Evolutionary conservation across 2,797 vertebrate genomes (phyloP).

Genomic region (Cyprinella venusta): DNA sequence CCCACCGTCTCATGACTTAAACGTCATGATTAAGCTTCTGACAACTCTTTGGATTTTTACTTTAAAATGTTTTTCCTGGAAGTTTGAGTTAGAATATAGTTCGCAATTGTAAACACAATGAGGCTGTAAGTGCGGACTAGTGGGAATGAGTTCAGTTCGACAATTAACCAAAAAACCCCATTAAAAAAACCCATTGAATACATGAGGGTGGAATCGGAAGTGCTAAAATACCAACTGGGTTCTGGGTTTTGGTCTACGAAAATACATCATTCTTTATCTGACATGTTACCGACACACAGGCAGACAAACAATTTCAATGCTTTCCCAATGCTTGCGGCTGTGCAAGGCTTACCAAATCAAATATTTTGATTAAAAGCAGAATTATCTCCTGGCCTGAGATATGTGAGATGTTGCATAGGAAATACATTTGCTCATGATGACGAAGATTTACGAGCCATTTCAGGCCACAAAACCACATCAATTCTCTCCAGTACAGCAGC

Average conservation of each 20-base stretch:
- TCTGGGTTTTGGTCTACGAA: background rate
- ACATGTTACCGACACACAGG: background rate
- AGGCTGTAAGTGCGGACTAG: too few relatives aligned
- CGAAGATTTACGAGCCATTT: slow-evolving; percentile 46
- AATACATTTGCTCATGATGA: slow-evolving; percentile 21
- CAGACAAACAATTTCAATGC: background rate
- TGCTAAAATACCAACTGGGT: background rate
- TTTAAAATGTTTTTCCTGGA: background rate
- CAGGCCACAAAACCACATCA: slow-evolving; percentile 49
- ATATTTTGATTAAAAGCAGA: slow-evolving; percentile 25
- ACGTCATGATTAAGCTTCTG: background rate
- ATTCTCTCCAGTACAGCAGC: slow-evolving; percentile 26
- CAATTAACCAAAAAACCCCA: background rate
- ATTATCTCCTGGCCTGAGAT: slow-evolving; percentile 33
- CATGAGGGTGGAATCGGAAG: background rate
- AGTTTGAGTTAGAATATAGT: background rate
- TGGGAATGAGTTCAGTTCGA: too few relatives aligned
- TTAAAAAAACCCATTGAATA: background rate
- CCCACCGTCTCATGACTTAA: background rate
- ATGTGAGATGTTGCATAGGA: slow-evolving; percentile 18
- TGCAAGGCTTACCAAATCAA: background rate
- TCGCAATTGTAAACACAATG: background rate
- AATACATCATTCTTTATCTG: background rate
- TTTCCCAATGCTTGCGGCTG: background rate
- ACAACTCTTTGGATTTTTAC: background rate